Base-by-base conservation (phyloP, 1,140 invertebrate genomes). In the Littorina saxatilis region DNA sequence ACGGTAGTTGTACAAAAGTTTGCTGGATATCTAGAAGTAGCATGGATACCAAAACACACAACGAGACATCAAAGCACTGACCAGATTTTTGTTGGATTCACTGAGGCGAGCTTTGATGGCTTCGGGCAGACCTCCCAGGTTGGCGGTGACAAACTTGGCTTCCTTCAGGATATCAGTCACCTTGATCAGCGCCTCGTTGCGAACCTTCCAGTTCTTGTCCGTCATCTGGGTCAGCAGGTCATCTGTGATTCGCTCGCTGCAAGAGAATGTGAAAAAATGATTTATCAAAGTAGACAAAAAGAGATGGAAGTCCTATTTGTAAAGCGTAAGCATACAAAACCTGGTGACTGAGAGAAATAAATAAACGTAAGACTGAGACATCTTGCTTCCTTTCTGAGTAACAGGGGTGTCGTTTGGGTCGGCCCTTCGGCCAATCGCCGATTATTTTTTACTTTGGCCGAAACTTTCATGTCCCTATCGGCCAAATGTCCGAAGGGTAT, bases 161-260 rank as follows among this genome's bases (percentile, higher is more conserved):
- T 96, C 96, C 40, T 92, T 90, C 27, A 93, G 55, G 78, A 98
- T 96, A 23, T 93, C 94, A 70, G 93, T 94, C 11, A 98, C 90
- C 93, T 97, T 97, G 83, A 96, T 95, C 29, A 98, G 91, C 2
- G 95, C 96, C 92, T 98, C 97, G 85, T 95, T 96, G 74, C 97
- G 94, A 11, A 96, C 94, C 93, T 98, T 99, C 98, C 98, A 99
- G 91, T 98, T 98, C 92, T 98, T 99, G 91, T 99, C 97, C 39
- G 94, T 94, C 80, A 99, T 93, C 91, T 98, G 96, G 58, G 94
- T 95, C 0, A 99, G 91, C 0, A 99, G 91, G 0, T 94, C 91
- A 80, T 97, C 96, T 0, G 96, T 98, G 63, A 99, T 96, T 87
- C 96, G 95, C n/a, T 94, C 94, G 81, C 96, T 96, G 80, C 13